phyloP scores from a whole-genome alignment of 1,140 invertebrate genomes.

The Drosophila ficusphila region DNA sequence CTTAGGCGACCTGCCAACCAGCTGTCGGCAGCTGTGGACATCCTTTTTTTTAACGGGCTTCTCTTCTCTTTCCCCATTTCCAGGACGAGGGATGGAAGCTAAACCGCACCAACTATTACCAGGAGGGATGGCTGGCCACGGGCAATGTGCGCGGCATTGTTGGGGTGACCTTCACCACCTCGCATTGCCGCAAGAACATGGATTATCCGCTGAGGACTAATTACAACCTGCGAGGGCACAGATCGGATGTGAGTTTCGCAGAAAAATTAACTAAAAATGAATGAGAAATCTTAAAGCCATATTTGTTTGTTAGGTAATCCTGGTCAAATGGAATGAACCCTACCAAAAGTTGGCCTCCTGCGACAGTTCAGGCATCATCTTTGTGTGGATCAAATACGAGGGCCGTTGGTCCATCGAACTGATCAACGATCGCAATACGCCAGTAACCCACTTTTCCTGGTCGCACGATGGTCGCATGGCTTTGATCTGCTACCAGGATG shows the following conservation, averaged over 20 bases:
- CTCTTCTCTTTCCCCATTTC: conserved; percentile 27
- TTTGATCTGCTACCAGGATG: conserved; percentile 98
- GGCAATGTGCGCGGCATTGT: conserved; percentile 97
- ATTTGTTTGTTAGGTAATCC: conserved; percentile 90
- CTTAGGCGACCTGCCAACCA: conserved; percentile 58
- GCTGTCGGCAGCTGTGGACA: conserved; percentile 38
- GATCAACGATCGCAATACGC: conserved; percentile 98
- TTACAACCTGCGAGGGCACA: conserved; percentile 98
- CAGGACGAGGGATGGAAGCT: conserved; percentile 97
- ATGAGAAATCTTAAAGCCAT: not conserved
- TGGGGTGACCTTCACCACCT: conserved; percentile 97
- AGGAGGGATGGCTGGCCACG: conserved; percentile 99
- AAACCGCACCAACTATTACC: conserved; percentile 97
- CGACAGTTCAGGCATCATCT: conserved; percentile 98
- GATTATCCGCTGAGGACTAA: conserved; percentile 96
- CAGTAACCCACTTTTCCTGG: conserved; percentile 99
- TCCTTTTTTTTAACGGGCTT: conserved; percentile 23
- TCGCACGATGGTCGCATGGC: conserved; percentile 99
- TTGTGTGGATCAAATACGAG: conserved; percentile 99
- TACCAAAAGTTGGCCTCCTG: conserved; percentile 99
- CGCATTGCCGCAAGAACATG: conserved; percentile 92
- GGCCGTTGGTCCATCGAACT: conserved; percentile 99
- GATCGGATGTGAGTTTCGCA: conserved; percentile 92
- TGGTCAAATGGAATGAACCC: conserved; percentile 99
- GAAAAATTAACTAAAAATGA: not conserved